These are phyloP conservation scores for Oophaga sylvatica DNA, from an alignment of 2,797 vertebrate genomes.

Conservation along the genomic window DNA sequence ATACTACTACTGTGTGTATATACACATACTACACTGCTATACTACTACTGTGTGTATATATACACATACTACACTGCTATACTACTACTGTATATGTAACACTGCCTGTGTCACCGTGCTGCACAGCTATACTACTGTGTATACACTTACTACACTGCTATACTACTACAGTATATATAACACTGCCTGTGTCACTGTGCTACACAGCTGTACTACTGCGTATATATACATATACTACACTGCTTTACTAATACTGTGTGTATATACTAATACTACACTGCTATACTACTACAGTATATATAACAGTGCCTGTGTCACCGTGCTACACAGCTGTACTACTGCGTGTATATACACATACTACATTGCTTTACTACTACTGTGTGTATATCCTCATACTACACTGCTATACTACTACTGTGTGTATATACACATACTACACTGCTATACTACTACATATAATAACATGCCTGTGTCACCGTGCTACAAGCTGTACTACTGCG, in stretches of 20 bases:
- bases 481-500: too few relatives aligned
- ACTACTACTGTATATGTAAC: too few relatives aligned
- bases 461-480: too few relatives aligned
- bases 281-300: neutral
- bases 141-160: neutral
- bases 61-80: too few relatives aligned
- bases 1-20: neutral
- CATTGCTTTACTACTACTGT: neutral
- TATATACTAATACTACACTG: neutral
- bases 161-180: too few relatives aligned
- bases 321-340: neutral
- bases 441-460: neutral
- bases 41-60: too few relatives aligned
- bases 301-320: too few relatives aligned
- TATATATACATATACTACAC: neutral
- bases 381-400: neutral
- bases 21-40: too few relatives aligned
- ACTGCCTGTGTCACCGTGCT: too few relatives aligned
- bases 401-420: neutral
- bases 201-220: neutral
- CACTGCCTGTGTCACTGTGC: too few relatives aligned
- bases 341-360: neutral
- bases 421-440: neutral
- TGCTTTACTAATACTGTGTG: neutral
- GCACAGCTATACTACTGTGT: too few relatives aligned